These are phyloP conservation scores for Sanderia malayensis DNA, from an alignment of 30 jellyfish, hydroid and myxozoan species.

Conservation along the genomic window DNA sequence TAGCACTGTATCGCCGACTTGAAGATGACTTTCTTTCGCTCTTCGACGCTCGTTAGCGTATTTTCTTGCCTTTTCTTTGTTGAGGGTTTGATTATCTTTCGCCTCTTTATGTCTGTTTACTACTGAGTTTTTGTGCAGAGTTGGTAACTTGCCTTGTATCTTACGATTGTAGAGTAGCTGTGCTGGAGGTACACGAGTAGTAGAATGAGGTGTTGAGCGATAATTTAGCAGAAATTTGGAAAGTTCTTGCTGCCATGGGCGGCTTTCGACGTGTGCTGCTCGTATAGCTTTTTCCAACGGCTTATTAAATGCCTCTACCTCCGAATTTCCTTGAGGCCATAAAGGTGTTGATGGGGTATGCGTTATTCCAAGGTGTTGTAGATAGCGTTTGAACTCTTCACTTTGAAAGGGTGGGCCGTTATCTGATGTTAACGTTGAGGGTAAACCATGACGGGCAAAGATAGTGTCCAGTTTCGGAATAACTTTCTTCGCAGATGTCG, in stretches of 20 bases:
- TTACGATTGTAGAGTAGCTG: slow-evolving; percentile 24
- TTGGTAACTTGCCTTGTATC: slow-evolving; percentile 23
- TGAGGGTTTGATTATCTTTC: not conserved
- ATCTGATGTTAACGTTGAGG: slow-evolving; percentile 6
- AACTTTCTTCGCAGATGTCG: slow-evolving; percentile 2
- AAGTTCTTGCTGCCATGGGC: slow-evolving; percentile 42
- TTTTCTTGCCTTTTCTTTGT: slow-evolving; percentile 6
- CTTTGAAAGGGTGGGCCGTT: slow-evolving; percentile 53
- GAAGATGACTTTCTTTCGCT: slow-evolving; percentile 1
- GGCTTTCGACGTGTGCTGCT: slow-evolving; percentile 28
- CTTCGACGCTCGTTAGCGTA: slow-evolving; percentile 33
- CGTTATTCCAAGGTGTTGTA: slow-evolving; percentile 19
- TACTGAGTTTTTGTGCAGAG: not conserved
- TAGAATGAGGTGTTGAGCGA: slow-evolving; percentile 41
- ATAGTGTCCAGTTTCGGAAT: slow-evolving; percentile 21
- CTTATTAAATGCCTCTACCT: slow-evolving; percentile 39
- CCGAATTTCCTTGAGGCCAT: slow-evolving; percentile 52
- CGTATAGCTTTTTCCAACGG: slow-evolving; percentile 40
- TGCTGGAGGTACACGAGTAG: slow-evolving; percentile 37
- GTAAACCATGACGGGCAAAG: slow-evolving; percentile 26
- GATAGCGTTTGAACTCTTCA: slow-evolving; percentile 11
- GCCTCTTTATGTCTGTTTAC: slow-evolving; percentile 17
- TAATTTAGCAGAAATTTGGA: slow-evolving; percentile 27
- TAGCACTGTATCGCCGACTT: slow-evolving; percentile 16
- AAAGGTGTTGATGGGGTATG: slow-evolving; percentile 6